Percentiles rank a stretch among this genome's conserved stretches.
These are phyloP conservation scores for Cotesia vestalis DNA, from an alignment of 1,140 invertebrate species.

Conservation along the genomic window DNA sequence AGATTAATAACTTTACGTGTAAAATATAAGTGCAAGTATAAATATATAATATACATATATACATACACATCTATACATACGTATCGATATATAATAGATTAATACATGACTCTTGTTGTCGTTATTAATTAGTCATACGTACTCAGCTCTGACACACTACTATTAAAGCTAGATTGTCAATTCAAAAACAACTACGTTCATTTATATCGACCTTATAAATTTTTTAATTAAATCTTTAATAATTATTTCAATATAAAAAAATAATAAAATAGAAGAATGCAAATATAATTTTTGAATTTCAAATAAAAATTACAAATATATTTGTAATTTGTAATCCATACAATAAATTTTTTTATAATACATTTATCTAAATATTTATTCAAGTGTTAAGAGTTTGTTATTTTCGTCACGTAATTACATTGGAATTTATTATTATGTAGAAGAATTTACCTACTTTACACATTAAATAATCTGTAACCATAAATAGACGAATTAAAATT, in stretches of 20 bases:
- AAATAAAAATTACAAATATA: not conserved
- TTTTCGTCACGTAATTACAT: too few relatives aligned
- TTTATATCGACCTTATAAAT: not conserved
- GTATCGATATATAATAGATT: not conserved
- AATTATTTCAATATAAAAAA: not conserved
- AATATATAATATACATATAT: not conserved
- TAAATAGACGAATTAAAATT: too few relatives aligned
- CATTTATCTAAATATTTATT: not conserved
- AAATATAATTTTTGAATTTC: conserved; percentile 1
- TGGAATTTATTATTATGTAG: too few relatives aligned
- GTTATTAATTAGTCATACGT: conserved; percentile 9
- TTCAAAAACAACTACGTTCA: conserved; percentile 16
- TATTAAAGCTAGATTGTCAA: conserved; percentile 11
- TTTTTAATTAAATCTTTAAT: too few relatives aligned
- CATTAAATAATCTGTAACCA: too few relatives aligned
- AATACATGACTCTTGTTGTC: not conserved
- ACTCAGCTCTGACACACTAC: conserved; percentile 7
- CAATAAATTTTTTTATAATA: not conserved
- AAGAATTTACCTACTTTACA: too few relatives aligned
- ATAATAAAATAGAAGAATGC: not conserved
- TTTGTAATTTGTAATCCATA: too few relatives aligned
- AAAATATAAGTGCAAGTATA: not conserved
- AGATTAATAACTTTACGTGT: not conserved
- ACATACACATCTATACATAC: not conserved
- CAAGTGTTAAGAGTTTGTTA: conserved; percentile 5